Percentiles rank a stretch among this genome's conserved stretches.
Conservation (phyloP, 2,113 vertebrate species). For the Agapornis roseicollis region DNA sequence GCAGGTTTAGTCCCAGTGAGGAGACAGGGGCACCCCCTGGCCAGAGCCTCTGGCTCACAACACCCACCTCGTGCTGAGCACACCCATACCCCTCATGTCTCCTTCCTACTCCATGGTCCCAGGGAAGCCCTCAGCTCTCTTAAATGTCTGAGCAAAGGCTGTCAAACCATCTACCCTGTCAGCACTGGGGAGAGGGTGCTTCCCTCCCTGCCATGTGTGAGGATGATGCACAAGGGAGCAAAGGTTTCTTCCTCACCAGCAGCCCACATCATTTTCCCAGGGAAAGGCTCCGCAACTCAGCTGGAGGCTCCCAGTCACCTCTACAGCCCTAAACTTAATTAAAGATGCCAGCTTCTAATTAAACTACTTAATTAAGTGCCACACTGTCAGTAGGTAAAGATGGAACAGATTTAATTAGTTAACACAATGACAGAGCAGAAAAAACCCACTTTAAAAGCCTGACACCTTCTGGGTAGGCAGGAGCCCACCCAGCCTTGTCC, state of each 20-base stretch:
- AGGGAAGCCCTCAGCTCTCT: background rate
- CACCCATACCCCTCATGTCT: background rate
- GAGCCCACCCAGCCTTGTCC: background rate
- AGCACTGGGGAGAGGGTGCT: accelerated
- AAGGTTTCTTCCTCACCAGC: background rate
- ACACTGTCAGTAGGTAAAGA: slow-evolving; percentile 59
- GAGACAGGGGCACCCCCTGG: background rate
- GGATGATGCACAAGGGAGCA: accelerated
- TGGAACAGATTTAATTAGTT: slow-evolving; percentile 59
- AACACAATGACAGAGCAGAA: slow-evolving; percentile 21
- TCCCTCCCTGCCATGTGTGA: background rate
- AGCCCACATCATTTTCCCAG: accelerated
- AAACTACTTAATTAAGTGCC: slow-evolving; percentile 72
- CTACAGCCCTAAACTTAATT: slow-evolving; percentile 66
- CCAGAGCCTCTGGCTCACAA: background rate
- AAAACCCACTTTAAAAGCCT: background rate
- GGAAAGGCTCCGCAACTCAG: background rate
- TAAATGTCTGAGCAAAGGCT: background rate
- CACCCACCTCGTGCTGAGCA: background rate
- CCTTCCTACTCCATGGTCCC: background rate
- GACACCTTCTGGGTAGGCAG: background rate
- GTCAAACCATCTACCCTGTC: background rate
- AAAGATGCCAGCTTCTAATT: slow-evolving; percentile 71
- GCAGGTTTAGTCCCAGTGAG: background rate
- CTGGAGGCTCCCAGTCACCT: slow-evolving; percentile 35